phyloP scores from a whole-genome alignment of 1,140 invertebrate species.

The Aplysia californica region DNA sequence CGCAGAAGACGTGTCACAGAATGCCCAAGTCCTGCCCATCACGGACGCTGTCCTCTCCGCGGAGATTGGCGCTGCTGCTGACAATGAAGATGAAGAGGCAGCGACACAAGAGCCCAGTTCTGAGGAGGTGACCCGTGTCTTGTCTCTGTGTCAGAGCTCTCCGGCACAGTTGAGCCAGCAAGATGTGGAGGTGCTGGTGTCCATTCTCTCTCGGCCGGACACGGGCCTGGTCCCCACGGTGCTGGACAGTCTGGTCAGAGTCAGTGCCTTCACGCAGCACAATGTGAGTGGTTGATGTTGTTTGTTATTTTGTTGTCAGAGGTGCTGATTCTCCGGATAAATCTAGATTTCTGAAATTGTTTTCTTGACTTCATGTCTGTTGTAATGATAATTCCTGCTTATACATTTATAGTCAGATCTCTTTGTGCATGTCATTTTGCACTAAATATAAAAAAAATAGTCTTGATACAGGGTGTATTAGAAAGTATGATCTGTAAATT shows the following conservation, averaged over 20 bases:
- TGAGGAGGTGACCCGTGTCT: not conserved
- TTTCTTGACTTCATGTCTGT: not conserved
- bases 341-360: not conserved
- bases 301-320: not conserved
- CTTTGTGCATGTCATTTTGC: too few relatives aligned
- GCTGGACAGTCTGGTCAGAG: slow-evolving; percentile 3
- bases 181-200: not conserved
- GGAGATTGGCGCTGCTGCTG: not conserved
- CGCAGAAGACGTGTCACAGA: not conserved
- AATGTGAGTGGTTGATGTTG: slow-evolving; percentile 11
- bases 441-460: too few relatives aligned
- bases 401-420: not conserved
- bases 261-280: slow-evolving; percentile 25
- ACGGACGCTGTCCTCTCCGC: not conserved
- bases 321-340: not conserved
- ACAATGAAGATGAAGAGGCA: not conserved
- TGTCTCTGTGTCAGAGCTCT: slow-evolving; percentile 9
- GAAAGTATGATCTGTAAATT: too few relatives aligned
- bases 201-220: not conserved
- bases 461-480: too few relatives aligned
- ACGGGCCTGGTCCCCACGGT: slow-evolving; percentile 10
- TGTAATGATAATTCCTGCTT: not conserved
- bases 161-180: slow-evolving; percentile 10
- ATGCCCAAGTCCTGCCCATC: too few relatives aligned
- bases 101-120: not conserved